A percentile compares a stretch with the other conserved stretches of the same genome.
Evolutionary conservation across 2,797 vertebrate species (phyloP).

Genomic region (Lacerta bilineata): DNA sequence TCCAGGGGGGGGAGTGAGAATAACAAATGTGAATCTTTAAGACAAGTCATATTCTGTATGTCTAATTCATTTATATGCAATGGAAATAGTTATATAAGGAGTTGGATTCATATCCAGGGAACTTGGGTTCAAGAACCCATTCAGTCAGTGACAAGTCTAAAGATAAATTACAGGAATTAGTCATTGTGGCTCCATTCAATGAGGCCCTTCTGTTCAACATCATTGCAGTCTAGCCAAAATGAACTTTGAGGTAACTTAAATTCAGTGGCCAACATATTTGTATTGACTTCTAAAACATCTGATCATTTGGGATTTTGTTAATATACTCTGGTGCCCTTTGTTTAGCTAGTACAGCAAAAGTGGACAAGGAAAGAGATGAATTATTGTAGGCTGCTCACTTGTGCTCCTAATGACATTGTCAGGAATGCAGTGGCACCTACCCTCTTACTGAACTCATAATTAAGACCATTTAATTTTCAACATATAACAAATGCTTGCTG

Average conservation of each 20-base stretch:
- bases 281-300: neutral
- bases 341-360: neutral
- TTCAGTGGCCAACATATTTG: no score
- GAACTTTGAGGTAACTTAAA: neutral
- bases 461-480: neutral
- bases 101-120: neutral
- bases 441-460: neutral
- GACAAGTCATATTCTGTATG: no score
- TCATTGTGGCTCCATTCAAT: neutral
- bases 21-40: no score
- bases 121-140: neutral
- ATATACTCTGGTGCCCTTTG: neutral
- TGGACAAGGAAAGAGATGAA: neutral
- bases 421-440: neutral
- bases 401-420: neutral
- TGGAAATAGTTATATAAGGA: no score
- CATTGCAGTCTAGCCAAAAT: neutral
- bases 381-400: neutral
- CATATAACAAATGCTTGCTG: neutral
- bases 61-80: no score
- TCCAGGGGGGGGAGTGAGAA: neutral
- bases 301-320: neutral
- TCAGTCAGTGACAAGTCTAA: neutral
- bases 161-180: neutral
- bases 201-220: neutral